phyloP scores from a whole-genome alignment of 2,797 vertebrate species.

The Lacerta viridis region DNA sequence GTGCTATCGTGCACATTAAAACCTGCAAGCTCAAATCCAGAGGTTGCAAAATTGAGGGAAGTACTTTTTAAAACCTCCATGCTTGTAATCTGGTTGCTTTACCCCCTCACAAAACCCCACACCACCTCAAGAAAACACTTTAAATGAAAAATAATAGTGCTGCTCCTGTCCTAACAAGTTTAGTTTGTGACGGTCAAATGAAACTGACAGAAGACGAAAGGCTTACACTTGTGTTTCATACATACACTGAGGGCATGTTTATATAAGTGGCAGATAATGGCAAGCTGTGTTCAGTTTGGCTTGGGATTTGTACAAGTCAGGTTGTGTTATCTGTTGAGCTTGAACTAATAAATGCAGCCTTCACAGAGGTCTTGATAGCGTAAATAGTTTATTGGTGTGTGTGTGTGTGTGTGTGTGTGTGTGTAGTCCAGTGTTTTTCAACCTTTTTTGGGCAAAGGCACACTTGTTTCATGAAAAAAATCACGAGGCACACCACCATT shows the following conservation, averaged over 20 bases:
- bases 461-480: too few species aligned
- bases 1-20: conserved; percentile 80
- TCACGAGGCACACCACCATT: too few species aligned
- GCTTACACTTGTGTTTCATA: neutral
- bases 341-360: neutral
- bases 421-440: too few species aligned
- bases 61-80: conserved; percentile 66
- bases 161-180: conserved; percentile 64
- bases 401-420: neutral
- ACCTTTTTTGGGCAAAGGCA: too few species aligned
- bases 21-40: conserved; percentile 70
- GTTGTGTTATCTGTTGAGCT: neutral
- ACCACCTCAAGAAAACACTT: neutral
- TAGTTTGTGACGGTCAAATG: conserved; percentile 12
- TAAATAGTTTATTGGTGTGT: neutral
- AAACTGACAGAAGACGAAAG: conserved; percentile 47
- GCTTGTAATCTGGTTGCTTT: conserved; percentile 57
- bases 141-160: conserved; percentile 42
- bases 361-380: neutral
- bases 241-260: neutral
- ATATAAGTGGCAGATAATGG: neutral
- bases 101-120: conserved; percentile 3
- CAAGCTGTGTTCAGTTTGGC: neutral
- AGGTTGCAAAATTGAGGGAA: conserved; percentile 73
- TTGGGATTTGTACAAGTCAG: neutral